Evolutionary conservation across 2,888 invertebrate species (phyloP).

Genomic region (Phymatocera aterrima): DNA sequence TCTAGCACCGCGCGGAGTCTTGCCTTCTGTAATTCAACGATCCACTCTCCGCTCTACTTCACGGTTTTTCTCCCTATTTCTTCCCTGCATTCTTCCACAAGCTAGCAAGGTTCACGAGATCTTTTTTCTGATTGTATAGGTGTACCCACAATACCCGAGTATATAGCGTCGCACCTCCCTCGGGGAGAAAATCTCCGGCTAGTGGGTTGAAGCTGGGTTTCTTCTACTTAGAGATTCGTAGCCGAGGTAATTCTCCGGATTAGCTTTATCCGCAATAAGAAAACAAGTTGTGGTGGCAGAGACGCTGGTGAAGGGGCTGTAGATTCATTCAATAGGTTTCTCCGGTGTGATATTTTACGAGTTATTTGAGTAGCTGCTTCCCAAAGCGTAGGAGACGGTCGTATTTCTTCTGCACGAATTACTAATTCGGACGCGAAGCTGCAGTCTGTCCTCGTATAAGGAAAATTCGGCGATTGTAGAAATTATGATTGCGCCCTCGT

Average conservation of each 20-base stretch:
- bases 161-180: neutral
- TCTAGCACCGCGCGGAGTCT: conserved; percentile 56
- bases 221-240: conserved; percentile 25
- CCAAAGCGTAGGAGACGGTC: no score
- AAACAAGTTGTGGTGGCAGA: neutral
- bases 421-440: no score
- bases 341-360: neutral
- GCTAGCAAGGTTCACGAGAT: neutral
- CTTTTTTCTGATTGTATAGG: neutral
- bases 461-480: neutral
- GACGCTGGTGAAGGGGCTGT: neutral
- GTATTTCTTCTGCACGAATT: no score
- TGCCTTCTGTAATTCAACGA: conserved; percentile 46
- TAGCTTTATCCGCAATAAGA: neutral
- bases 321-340: neutral
- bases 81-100: conserved; percentile 8
- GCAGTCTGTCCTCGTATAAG: neutral
- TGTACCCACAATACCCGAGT: neutral
- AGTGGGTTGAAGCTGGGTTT: neutral
- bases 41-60: conserved; percentile 23
- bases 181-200: conserved; percentile 4
- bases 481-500: neutral
- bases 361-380: no score
- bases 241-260: conserved; percentile 24
- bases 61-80: neutral